Conservation (phyloP, 1,140 invertebrate species). For the Colletes latitarsis region DNA sequence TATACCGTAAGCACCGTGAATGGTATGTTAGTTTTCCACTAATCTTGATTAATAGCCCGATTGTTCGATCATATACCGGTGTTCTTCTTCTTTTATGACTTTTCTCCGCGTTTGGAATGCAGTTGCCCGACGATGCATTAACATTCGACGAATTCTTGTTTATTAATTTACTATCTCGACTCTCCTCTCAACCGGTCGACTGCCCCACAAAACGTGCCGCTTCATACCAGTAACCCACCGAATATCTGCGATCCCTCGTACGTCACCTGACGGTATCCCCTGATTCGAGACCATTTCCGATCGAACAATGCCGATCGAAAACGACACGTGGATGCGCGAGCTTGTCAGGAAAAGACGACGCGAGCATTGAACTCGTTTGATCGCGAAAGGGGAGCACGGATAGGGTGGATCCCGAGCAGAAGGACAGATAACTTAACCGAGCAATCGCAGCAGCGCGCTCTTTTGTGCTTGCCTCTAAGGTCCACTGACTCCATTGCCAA, state of each 20-base stretch:
- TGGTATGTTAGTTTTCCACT: too few species aligned
- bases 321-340: conserved; percentile 40
- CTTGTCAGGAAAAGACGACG: conserved; percentile 12
- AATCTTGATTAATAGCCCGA: too few species aligned
- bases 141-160: too few species aligned
- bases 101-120: too few species aligned
- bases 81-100: too few species aligned
- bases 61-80: too few species aligned
- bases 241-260: background rate
- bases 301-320: conserved; percentile 42
- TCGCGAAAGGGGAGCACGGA: conserved; percentile 35
- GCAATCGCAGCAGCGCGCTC: conserved; percentile 40
- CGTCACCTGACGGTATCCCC: conserved; percentile 18
- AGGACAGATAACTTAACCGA: conserved; percentile 55
- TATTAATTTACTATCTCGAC: too few species aligned
- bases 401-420: conserved; percentile 8
- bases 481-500: conserved; percentile 55
- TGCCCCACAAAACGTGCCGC: too few species aligned
- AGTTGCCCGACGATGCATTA: too few species aligned
- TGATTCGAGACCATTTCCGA: conserved; percentile 25
- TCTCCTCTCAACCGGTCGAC: too few species aligned
- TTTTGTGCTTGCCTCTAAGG: conserved; percentile 56
- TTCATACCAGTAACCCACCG: background rate
- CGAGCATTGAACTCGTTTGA: conserved; percentile 27
- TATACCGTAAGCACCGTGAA: too few species aligned